Percentiles rank a stretch among this genome's conserved stretches.
Conservation (phyloP, 2,113 vertebrate genomes). For the Archocentrus centrarchus region DNA sequence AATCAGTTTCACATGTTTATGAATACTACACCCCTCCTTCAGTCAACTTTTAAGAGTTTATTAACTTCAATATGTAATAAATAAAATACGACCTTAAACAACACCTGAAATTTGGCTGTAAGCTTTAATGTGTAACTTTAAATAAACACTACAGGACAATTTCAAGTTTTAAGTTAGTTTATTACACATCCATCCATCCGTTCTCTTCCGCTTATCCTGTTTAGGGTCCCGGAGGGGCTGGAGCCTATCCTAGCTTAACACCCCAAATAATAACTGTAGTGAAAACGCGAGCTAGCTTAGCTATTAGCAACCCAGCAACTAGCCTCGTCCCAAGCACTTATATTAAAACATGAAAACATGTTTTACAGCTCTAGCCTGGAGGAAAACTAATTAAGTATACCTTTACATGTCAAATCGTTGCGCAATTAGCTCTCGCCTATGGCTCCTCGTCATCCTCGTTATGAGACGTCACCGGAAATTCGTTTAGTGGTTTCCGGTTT, state of each 20-base stretch:
- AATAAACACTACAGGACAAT: not conserved
- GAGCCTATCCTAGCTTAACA: not conserved
- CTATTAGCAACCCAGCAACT: not conserved
- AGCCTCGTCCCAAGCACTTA: not conserved
- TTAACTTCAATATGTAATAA: not conserved
- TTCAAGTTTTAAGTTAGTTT: fast-evolving
- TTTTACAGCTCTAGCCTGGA: not conserved
- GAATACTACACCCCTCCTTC: not conserved
- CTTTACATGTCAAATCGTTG: not conserved
- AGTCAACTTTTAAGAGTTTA: not conserved
- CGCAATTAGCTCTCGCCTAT: not conserved
- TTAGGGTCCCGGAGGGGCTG: no score
- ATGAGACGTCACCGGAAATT: slow-evolving; percentile 10
- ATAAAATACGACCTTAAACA: not conserved
- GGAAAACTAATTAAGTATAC: not conserved
- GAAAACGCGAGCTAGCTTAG: not conserved
- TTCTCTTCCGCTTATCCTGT: no score
- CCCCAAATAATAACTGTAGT: not conserved
- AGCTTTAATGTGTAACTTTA: not conserved
- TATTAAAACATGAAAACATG: not conserved
- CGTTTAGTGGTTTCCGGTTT: slow-evolving; percentile 54
- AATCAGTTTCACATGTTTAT: no score
- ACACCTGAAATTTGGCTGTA: not conserved
- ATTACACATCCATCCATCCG: not conserved
- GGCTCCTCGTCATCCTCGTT: not conserved